These are phyloP conservation scores for Oryzias celebensis DNA, from an alignment of 2,113 vertebrate species.

Conservation along the genomic window DNA sequence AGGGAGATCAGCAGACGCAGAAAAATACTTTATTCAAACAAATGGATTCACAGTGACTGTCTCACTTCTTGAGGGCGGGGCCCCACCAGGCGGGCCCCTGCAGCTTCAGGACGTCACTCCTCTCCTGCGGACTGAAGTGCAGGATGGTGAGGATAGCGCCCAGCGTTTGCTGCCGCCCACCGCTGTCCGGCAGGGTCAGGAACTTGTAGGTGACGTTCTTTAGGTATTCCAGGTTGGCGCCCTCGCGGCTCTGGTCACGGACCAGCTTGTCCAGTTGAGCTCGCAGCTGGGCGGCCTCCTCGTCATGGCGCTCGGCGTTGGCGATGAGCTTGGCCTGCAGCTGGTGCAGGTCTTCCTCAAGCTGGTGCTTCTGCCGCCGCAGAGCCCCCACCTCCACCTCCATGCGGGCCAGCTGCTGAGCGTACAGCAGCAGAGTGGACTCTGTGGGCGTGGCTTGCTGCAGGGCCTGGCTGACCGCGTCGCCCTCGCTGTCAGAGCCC, in stretches of 20 bases:
- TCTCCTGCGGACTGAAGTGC: constrained; percentile 94
- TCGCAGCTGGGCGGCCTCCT: constrained; percentile 74
- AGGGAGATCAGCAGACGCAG: not conserved
- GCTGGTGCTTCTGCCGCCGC: constrained; percentile 82
- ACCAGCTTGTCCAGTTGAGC: constrained; percentile 78
- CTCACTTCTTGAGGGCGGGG: constrained; percentile 72
- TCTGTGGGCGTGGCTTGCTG: constrained; percentile 66
- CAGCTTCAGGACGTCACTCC: constrained; percentile 75
- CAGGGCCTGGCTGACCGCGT: constrained; percentile 76
- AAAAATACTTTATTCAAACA: constrained; percentile 56
- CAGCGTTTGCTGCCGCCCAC: constrained; percentile 91
- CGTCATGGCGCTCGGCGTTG: constrained; percentile 77
- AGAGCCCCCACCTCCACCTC: constrained; percentile 82
- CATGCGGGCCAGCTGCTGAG: constrained; percentile 89
- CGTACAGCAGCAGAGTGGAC: constrained; percentile 88
- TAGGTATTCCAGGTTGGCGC: constrained; percentile 95
- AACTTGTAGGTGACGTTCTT: constrained; percentile 92
- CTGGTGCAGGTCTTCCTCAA: constrained; percentile 83
- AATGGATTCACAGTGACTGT: constrained; percentile 17
- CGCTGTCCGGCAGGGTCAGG: constrained; percentile 84
- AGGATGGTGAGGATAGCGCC: constrained; percentile 90
- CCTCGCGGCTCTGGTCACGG: constrained; percentile 86
- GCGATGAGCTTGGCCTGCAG: constrained; percentile 79
- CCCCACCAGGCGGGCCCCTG: constrained; percentile 81
- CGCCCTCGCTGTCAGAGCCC: constrained; percentile 62